Evolutionary conservation across 2,113 vertebrate species (phyloP), one percentile per base, ranked within the genome.

Genomic region (Capreolus pygargus): DNA sequence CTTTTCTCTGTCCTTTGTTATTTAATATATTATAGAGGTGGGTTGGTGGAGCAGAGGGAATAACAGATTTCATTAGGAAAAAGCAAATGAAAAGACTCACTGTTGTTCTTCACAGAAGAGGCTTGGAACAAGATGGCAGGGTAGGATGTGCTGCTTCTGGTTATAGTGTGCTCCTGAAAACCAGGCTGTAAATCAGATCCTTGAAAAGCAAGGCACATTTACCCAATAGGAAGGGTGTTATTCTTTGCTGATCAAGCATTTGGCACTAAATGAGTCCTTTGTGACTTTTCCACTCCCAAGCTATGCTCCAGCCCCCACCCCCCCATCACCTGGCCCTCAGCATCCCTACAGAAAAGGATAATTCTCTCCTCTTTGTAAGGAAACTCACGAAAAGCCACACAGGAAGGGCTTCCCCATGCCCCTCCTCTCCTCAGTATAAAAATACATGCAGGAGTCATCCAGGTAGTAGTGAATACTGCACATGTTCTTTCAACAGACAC

Each of bases 151-250:
- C 58, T 30, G 94, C 45, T 54, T 76, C 79, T 81, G 45, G 15
- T 94, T 33, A 2, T 78, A 27, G 88, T 7, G 5, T 86, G 61
- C 45, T 78, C 52, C 67, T 52, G 87, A 94, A 90, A 85, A 84
- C 39, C 85, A 58, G 28, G 60, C 54, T 61, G 11, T 90, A 64
- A 91, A 97, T 92, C 91, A 95, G 88, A 93, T 76, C 36, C 82
- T 70, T n/a, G 14, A 43, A 92, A 83, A 95, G 88, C 91, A 96
- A 97, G 96, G 92, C 89, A 16, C 67, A 91, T 94, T 92, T 95
- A 55, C 67, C 19, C 60, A 13, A 52, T 30, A 89, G 91, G 78
- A 95, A 96, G 39, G 85, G 52, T 43, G 30, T 82, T 91, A 25
- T 85, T 64, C 86, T 92, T 89, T 87, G 81, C 70, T 85, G 67